Percentiles rank a stretch among this genome's conserved stretches.
These are phyloP conservation scores for Octomys mimax DNA, from an alignment of 2,797 vertebrate genomes.

Conservation along the genomic window DNA sequence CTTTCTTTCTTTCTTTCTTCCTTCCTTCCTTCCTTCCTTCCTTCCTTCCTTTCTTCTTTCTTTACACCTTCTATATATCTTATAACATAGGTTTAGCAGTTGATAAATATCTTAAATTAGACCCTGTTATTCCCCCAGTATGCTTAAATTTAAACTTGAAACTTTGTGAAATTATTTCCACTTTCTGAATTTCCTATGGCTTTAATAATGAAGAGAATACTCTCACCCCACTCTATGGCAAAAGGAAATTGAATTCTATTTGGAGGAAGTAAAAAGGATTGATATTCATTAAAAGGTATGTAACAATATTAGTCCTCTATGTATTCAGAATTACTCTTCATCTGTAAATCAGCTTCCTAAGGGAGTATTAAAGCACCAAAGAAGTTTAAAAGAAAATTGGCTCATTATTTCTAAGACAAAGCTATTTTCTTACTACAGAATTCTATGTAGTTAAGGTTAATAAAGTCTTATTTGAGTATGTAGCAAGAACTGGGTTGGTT, in stretches of 20 bases:
- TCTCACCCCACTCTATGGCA: neutral
- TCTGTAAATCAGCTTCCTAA: conserved; percentile 32
- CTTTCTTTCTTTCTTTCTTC: no score
- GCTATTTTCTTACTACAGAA: conserved; percentile 40
- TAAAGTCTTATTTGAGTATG: conserved; percentile 32
- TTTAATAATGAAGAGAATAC: neutral
- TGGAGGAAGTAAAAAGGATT: neutral
- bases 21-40: neutral
- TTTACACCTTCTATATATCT: neutral
- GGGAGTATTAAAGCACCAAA: conserved; percentile 23
- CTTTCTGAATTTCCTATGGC: neutral
- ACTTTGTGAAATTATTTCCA: conserved; percentile 27
- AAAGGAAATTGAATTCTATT: conserved; percentile 51
- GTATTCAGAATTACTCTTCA: conserved; percentile 32
- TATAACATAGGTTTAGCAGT: neutral
- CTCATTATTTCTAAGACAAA: conserved; percentile 57
- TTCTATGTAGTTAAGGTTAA: conserved; percentile 23
- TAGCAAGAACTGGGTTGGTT: conserved; percentile 1
- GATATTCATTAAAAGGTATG: conserved; percentile 15
- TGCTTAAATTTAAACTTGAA: conserved; percentile 40
- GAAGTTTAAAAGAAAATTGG: conserved; percentile 54
- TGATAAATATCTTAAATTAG: conserved; percentile 12
- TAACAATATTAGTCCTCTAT: neutral
- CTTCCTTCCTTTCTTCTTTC: neutral
- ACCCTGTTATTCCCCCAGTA: neutral